Conservation (phyloP, 2,113 vertebrate species). For the Petrocephalus zakoni region DNA sequence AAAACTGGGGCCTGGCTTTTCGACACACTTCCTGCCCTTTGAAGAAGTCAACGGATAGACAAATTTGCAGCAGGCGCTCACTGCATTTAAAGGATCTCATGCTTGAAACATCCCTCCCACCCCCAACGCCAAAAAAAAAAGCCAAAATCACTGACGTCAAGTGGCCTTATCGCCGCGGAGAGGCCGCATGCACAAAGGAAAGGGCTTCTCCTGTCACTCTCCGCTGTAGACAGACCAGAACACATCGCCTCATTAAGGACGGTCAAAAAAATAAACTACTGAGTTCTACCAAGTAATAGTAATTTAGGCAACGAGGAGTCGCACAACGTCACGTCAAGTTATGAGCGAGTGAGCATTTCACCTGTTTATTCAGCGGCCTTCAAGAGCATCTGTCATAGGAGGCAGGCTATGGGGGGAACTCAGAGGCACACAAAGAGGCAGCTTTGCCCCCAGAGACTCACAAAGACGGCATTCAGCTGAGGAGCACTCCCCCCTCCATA, state of each 20-base stretch:
- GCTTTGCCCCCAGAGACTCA: constrained; percentile 44
- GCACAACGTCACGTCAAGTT: too few species aligned
- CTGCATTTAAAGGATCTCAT: constrained; percentile 41
- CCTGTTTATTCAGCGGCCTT: constrained; percentile 38
- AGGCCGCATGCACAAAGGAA: not conserved
- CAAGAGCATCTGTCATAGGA: constrained; percentile 34
- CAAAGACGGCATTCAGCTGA: constrained; percentile 69
- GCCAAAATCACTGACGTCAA: not conserved
- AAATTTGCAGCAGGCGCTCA: constrained; percentile 51
- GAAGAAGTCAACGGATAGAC: constrained; percentile 65
- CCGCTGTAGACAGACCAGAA: not conserved
- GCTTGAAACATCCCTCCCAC: not conserved
- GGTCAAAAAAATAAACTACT: not conserved
- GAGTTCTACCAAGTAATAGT: not conserved
- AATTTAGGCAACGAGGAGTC: not conserved
- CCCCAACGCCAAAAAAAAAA: not conserved
- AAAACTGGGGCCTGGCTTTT: constrained; percentile 52
- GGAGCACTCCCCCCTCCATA: constrained; percentile 65
- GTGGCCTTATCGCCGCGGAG: not conserved
- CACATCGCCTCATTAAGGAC: not conserved
- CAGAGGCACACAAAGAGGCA: constrained; percentile 42
- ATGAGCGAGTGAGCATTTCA: constrained; percentile 26
- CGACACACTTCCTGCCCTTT: constrained; percentile 73
- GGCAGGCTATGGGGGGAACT: constrained; percentile 23
- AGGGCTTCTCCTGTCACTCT: not conserved